Base-by-base conservation (phyloP, 2,888 invertebrate species). In the Drosophila merina region DNA sequence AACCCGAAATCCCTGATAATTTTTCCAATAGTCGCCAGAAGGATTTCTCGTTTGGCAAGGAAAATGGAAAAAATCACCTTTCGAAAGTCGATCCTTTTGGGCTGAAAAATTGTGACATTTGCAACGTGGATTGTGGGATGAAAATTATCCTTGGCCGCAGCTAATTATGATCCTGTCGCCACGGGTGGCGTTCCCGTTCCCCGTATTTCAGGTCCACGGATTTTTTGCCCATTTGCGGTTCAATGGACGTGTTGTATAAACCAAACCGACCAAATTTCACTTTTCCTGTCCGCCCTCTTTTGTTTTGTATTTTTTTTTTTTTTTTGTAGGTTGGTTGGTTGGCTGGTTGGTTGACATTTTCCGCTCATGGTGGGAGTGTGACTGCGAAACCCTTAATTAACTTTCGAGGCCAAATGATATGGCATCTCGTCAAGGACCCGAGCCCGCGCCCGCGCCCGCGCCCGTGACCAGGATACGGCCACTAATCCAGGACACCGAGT, bases 341-440 rank as follows among this genome's bases (percentile, higher is more conserved):
- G 20, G 20, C 2, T 20, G 20, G 20, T 36, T 56, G 38, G 63
- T 72, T 79, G 81, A 79, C 85, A 80, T 77, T 77, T 81, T 72
- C 56, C 73, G 75, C 82, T 38, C 28, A 28, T 6, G 28, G 4
- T 2, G 14, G 14, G n/a, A 20, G 26, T 12, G 40, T 60, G 81
- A 77, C 78, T 79, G 81, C 72, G 87, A 88, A 88, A 88, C 81
- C 88, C 87, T 80, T 82, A 82, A 82, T 82, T 82, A 82, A 82
- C 82, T 88, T 80, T 86, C 63, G 62, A 60, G 47, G 52, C 44
- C 64, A 68, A 77, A 77, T 75, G 66, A 77, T 74, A 64, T 49
- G 28, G 38, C 67, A 40, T 36, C 49, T 51, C 45, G 45, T 45
- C 48, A 49, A 38, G 31, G 60, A 9, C 14, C 38, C 47, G n/a